Evolutionary conservation across 2,888 invertebrate species (phyloP).

Genomic region (Sympetrum striolatum): DNA sequence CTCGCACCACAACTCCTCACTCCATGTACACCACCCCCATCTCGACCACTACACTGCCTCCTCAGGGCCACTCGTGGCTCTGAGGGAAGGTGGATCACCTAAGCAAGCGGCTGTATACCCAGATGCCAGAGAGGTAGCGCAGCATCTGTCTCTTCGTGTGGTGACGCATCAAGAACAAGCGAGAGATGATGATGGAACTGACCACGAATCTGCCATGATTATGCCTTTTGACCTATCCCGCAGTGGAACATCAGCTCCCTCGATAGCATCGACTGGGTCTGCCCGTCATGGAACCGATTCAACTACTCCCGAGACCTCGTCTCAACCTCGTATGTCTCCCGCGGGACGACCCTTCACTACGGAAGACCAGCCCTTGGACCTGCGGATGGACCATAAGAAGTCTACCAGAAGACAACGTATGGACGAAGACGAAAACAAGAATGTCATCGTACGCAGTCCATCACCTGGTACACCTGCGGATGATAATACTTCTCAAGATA

Average conservation of each 20-base stretch:
- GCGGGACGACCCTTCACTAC: constrained; percentile 65
- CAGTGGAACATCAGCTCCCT: constrained; percentile 52
- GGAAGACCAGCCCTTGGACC: constrained; percentile 83
- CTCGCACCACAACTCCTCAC: background rate
- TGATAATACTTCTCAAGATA: constrained; percentile 33
- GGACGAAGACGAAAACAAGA: constrained; percentile 86
- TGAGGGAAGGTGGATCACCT: constrained; percentile 69
- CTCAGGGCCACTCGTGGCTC: constrained; percentile 58
- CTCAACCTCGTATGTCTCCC: constrained; percentile 66
- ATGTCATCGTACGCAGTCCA: constrained; percentile 66
- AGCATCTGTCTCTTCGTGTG: constrained; percentile 64
- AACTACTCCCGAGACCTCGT: constrained; percentile 56
- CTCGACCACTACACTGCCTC: background rate
- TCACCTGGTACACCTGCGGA: constrained; percentile 51
- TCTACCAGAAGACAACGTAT: constrained; percentile 54
- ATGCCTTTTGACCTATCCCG: constrained; percentile 74
- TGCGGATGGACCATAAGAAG: constrained; percentile 86
- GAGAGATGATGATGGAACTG: constrained; percentile 53
- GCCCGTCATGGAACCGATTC: constrained; percentile 60
- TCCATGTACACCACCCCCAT: background rate
- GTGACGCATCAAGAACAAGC: constrained; percentile 57
- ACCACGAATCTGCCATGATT: constrained; percentile 59
- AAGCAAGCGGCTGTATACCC: constrained; percentile 79
- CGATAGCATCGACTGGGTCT: constrained; percentile 50
- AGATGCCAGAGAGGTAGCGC: constrained; percentile 21